Conservation (phyloP, 2,113 vertebrate genomes). For the Leptocoma aspasia region DNA sequence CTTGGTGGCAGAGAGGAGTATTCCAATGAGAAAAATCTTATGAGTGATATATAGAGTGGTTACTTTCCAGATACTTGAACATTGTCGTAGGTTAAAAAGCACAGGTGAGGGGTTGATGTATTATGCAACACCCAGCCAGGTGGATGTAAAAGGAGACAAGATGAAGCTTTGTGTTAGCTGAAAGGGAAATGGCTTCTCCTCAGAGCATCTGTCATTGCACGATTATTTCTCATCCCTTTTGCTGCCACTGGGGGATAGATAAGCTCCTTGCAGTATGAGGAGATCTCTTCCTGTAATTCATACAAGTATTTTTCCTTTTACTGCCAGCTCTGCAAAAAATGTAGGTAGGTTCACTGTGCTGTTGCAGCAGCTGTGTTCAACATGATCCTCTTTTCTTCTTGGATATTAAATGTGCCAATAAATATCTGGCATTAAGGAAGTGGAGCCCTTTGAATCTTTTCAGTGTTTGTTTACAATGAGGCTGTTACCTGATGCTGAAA, state of each 20-base stretch:
- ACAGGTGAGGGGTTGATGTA: not conserved
- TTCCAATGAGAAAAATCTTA: not conserved
- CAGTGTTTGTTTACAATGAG: not conserved
- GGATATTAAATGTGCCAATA: not conserved
- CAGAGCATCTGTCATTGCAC: not conserved
- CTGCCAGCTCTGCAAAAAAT: not conserved
- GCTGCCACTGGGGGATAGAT: accelerated
- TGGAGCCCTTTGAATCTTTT: not conserved
- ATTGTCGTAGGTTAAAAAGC: not conserved
- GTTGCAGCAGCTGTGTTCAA: not conserved
- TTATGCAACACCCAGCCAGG: not conserved
- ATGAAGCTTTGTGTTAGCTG: not conserved
- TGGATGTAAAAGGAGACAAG: not conserved
- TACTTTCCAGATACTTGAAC: not conserved
- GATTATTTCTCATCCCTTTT: not conserved
- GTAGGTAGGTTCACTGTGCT: not conserved
- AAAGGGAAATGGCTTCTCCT: not conserved
- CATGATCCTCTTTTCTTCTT: not conserved
- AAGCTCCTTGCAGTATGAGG: not conserved
- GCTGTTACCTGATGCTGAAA: not conserved
- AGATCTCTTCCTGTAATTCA: not conserved
- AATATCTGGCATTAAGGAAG: not conserved
- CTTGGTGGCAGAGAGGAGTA: not conserved
- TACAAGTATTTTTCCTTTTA: not conserved
- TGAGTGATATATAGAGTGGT: not conserved